These are phyloP conservation scores for Parnassius smintheus DNA, from an alignment of 2,888 invertebrate species.

Conservation along the genomic window DNA sequence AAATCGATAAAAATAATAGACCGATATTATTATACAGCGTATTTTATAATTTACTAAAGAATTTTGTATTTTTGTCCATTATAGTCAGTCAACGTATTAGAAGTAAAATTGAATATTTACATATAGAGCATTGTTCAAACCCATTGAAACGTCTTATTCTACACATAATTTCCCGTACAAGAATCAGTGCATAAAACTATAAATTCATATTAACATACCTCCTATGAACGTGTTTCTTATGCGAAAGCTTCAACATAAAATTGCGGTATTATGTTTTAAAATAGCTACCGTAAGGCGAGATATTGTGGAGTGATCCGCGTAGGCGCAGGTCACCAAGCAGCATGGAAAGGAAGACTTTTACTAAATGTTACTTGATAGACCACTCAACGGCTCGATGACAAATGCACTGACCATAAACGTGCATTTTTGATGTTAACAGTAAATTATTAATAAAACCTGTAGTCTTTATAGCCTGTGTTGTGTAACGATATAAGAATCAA, in stretches of 20 bases:
- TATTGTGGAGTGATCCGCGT: conserved; percentile 39
- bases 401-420: conserved; percentile 4
- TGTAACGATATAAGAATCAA: no score
- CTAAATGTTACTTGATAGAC: conserved; percentile 14
- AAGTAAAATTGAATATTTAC: conserved; percentile 3
- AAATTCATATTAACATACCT: conserved; percentile 35
- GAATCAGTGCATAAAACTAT: conserved; percentile 31
- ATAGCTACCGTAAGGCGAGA: conserved; percentile 47
- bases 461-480: background rate
- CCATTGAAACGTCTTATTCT: conserved; percentile 27
- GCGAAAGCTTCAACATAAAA: conserved; percentile 49
- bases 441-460: conserved; percentile 6
- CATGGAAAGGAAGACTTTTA: conserved; percentile 25
- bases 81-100: no score
- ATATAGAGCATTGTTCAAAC: conserved; percentile 18
- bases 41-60: no score
- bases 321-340: conserved; percentile 44
- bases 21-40: no score
- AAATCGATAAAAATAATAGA: no score
- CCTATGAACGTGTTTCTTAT: conserved; percentile 34
- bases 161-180: conserved; percentile 29
- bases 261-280: conserved; percentile 42
- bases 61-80: no score
- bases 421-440: conserved; percentile 2
- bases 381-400: background rate